These are phyloP conservation scores for Brachionus angularis DNA, from an alignment of 1,140 invertebrate genomes.

Conservation along the genomic window DNA sequence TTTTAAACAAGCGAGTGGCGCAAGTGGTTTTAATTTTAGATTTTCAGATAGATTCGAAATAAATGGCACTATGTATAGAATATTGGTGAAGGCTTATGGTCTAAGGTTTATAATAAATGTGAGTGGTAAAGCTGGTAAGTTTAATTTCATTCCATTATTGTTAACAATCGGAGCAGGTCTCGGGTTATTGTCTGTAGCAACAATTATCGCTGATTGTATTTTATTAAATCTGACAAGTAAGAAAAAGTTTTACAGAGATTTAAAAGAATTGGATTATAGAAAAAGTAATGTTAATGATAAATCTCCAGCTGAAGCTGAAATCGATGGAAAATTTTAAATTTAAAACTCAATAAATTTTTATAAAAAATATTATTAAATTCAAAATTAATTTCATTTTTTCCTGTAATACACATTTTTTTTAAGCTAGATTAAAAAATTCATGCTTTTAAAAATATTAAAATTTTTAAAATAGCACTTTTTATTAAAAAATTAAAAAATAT, in stretches of 20 bases:
- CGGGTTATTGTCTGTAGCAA: constrained; percentile 19
- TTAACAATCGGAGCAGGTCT: constrained; percentile 28
- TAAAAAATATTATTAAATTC: too few species aligned
- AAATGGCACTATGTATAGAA: constrained; percentile 17
- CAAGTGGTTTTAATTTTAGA: constrained; percentile 61
- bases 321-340: too few species aligned
- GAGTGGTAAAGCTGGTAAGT: constrained; percentile 44
- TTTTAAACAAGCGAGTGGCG: constrained; percentile 49
- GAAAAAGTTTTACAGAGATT: constrained; percentile 13
- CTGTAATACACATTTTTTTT: too few species aligned
- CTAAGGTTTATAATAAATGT: constrained; percentile 45
- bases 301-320: too few species aligned
- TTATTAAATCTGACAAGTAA: constrained; percentile 19
- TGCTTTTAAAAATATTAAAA: too few species aligned
- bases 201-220: constrained; percentile 37
- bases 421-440: too few species aligned
- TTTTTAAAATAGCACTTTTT: too few species aligned
- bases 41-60: constrained; percentile 3
- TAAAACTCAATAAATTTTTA: too few species aligned
- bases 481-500: too few species aligned
- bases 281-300: not conserved
- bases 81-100: constrained; percentile 45
- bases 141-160: constrained; percentile 43
- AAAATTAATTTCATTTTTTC: too few species aligned
- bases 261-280: constrained; percentile 27